Base-by-base conservation (phyloP, 2,888 invertebrate genomes). In the Arctia plantaginis region DNA sequence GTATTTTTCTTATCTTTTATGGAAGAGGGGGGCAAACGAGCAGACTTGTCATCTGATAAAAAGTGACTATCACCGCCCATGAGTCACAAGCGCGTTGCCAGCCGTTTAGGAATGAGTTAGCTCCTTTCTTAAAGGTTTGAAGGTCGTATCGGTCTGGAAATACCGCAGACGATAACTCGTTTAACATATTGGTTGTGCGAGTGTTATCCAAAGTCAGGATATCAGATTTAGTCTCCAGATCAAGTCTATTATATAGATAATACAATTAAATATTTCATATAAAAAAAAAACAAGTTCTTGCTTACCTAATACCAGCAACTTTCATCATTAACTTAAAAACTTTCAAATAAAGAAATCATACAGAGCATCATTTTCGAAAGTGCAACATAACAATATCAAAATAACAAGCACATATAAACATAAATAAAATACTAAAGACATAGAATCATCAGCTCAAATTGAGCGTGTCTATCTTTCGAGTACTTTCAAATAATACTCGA, bases 401-500 rank as follows among this genome's bases (percentile, higher is more conserved):
- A 76, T 76, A 73, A 72, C 62, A 59, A 72, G 27, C 69, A 72
- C 27, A 15, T 65, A 55, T 35, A 35, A 59, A 64, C 62, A 39
- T 30, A 67, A 74, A 76, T 66, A 62, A 78, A 77, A 72, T 75
- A 69, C 77, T 80, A 69, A 81, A 44, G 69, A 69, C 33, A 65
- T 44, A 73, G 72, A 78, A 84, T 85, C 71, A 83, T 75, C 13
- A 67, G 23, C 33, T 81, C 74, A 85, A 85, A 84, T 85, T 85
- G 82, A 83, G 70, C 82, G 73, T 85, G 72, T 73, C 83, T 84
- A 65, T 76, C 76, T 81, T 55, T 80, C 78, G 76, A 82, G 67
- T 72, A 78, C 85, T 86, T 83, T 82, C 81, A 77, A 80, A 85
- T 76, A 70, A 69, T 68, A 75, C 79, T 86, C 85, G 85, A 78